Evolutionary conservation across 30 jellyfish, hydroid and myxozoan species (phyloP).

Genomic region (Cassiopea andromeda): DNA sequence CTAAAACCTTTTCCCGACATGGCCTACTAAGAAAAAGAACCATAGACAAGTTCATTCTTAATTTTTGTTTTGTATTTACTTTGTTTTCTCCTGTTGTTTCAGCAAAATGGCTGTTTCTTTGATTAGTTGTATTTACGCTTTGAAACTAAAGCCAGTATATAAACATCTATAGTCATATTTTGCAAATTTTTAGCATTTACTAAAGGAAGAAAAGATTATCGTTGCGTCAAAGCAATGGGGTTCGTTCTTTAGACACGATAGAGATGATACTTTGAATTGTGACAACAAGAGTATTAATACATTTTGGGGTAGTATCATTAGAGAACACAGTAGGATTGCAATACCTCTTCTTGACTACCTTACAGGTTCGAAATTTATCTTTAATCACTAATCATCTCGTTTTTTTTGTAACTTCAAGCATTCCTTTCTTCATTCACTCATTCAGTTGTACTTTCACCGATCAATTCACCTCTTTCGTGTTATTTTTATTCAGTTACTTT

Average conservation of each 20-base stretch:
- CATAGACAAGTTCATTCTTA: neutral
- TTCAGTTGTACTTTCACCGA: neutral
- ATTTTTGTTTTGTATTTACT: neutral
- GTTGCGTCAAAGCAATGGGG: constrained; percentile 92
- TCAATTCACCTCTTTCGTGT: neutral
- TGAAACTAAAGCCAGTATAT: neutral
- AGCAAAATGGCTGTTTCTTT: neutral
- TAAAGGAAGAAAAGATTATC: constrained; percentile 74
- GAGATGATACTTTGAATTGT: constrained; percentile 15
- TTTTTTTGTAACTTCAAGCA: too few relatives aligned
- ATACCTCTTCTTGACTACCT: constrained; percentile 82
- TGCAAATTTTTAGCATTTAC: constrained; percentile 17
- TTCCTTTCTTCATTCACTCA: neutral
- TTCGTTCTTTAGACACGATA: constrained; percentile 77
- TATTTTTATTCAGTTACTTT: too few relatives aligned
- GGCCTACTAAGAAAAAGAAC: neutral
- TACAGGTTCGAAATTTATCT: constrained; percentile 52
- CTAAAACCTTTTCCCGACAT: too few relatives aligned
- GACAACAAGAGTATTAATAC: constrained; percentile 54
- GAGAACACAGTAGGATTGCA: constrained; percentile 71
- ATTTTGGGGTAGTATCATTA: constrained; percentile 81
- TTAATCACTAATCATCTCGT: neutral
- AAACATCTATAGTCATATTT: neutral
- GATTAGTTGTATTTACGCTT: neutral
- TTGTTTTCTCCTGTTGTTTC: neutral